Evolutionary conservation across 1,140 invertebrate species (phyloP).

Genomic region (Macrosteles quadrilineatus): DNA sequence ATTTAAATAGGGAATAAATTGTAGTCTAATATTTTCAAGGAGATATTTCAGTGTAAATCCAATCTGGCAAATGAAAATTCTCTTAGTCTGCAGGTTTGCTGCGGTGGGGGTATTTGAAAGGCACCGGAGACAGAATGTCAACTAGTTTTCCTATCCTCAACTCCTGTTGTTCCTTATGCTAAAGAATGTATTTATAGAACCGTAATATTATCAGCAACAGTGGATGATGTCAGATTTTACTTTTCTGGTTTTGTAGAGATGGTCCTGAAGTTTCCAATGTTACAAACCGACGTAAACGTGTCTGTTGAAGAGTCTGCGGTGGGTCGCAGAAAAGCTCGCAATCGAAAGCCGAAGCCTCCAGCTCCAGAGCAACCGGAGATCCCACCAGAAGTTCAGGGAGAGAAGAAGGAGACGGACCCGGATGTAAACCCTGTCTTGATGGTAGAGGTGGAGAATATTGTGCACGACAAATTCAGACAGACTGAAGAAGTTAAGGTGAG

Average conservation of each 20-base stretch:
- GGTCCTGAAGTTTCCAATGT: slow-evolving; percentile 50
- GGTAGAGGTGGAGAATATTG: slow-evolving; percentile 94
- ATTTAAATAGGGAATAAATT: too few relatives aligned
- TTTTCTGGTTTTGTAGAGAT: slow-evolving; percentile 34
- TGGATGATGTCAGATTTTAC: background rate
- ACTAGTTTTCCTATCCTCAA: too few relatives aligned
- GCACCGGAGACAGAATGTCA: too few relatives aligned
- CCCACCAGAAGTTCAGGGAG: slow-evolving; percentile 17
- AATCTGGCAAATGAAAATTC: too few relatives aligned
- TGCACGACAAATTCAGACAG: slow-evolving; percentile 85
- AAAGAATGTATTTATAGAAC: too few relatives aligned
- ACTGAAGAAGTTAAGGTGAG: slow-evolving; percentile 92
- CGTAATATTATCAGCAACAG: too few relatives aligned
- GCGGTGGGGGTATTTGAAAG: too few relatives aligned
- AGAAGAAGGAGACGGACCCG: slow-evolving; percentile 26
- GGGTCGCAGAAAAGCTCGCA: background rate
- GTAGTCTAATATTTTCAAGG: too few relatives aligned
- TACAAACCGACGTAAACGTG: slow-evolving; percentile 40
- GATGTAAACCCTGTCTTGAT: slow-evolving; percentile 69
- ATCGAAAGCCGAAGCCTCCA: slow-evolving; percentile 6
- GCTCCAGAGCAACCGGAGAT: slow-evolving; percentile 27
- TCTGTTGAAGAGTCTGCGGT: slow-evolving; percentile 51
- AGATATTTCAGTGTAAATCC: too few relatives aligned
- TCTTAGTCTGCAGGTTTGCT: too few relatives aligned
- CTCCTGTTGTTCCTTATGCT: too few relatives aligned